These are phyloP conservation scores for Asarcornis scutulata DNA, from an alignment of 2,113 vertebrate genomes.

Conservation along the genomic window DNA sequence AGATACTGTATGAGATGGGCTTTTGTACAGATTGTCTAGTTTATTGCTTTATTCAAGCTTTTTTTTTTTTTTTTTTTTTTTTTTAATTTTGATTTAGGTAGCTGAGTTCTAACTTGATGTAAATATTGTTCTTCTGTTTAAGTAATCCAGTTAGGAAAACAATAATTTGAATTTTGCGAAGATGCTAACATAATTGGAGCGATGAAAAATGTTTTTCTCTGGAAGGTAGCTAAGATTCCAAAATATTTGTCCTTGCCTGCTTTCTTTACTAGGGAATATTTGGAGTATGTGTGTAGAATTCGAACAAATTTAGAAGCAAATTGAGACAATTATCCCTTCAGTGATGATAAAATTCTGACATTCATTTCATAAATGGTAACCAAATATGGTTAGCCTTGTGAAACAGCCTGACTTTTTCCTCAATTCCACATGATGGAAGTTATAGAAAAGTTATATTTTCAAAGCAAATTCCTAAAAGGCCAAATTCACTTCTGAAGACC, in stretches of 20 bases:
- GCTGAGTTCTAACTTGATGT: not conserved
- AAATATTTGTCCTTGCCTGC: not conserved
- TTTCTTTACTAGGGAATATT: not conserved
- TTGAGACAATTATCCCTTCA: not conserved
- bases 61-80: not conserved
- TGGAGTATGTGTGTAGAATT: not conserved
- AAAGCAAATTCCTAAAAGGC: not conserved
- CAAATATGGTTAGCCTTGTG: not conserved
- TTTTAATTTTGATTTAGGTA: not conserved
- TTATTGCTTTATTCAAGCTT: not conserved
- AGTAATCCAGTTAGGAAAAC: not conserved
- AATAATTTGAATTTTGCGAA: not conserved
- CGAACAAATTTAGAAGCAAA: not conserved
- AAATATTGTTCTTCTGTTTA: not conserved
- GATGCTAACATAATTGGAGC: not conserved
- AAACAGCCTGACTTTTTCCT: not conserved
- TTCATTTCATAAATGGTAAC: not conserved
- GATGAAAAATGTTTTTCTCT: not conserved
- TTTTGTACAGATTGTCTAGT: not conserved
- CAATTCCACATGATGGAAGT: not conserved
- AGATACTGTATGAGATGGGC: not conserved
- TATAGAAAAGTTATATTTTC: not conserved
- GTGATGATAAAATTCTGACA: not conserved
- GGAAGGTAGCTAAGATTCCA: not conserved
- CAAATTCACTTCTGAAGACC: accelerated